Base-by-base conservation (phyloP, 2,113 vertebrate genomes). In the Dunckerocampus dactyliophorus region DNA sequence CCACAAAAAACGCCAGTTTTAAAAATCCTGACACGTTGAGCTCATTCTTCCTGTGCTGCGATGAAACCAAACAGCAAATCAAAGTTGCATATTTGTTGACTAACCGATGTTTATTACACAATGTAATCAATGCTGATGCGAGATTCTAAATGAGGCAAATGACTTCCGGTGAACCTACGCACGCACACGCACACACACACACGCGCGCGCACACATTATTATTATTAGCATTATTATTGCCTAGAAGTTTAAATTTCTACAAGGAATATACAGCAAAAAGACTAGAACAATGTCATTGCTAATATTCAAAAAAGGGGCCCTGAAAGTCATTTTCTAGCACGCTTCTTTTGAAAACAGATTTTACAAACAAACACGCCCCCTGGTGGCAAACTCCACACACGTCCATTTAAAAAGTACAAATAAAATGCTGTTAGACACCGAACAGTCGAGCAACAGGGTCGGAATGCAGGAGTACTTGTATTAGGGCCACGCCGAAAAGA, bases 141-240 rank as follows among this genome's bases (percentile, higher is more conserved):
- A 55, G 54, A 19, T 34, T 42, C 54, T 21, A 12, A 43, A 42
- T 14, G 12, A 42, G 13, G 3, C n/a, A 42, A 42, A 56, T 56
- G 12, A 56, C 13, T 51, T 24, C 12, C 24, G 9, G 47, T 49
- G 47, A 11, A 50, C 31, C 4, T 34, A 34, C 24, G 5, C 24
- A 5, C 24, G 5, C 24, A 28, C 24, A 21, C 20, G 22, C 48
- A 22, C 21, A 49, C 2, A 20, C 28, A n/a, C 52, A 31, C 34
- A 15, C 17, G 10, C 51, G 4, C 17, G 8, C 22, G 17, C 51
- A 53, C 12, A 34, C 5, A 56, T 20, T 17, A 39, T 55, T 55
- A 37, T 20, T 37, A 55, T 39, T n/a, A 37, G 15, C 9, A n/a
- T 31, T 24, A 28, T 53, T 53, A 53, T 56, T 56, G 54, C 54